Base-by-base conservation (phyloP, 2,797 vertebrate species). In the Gastrophryne carolinensis region DNA sequence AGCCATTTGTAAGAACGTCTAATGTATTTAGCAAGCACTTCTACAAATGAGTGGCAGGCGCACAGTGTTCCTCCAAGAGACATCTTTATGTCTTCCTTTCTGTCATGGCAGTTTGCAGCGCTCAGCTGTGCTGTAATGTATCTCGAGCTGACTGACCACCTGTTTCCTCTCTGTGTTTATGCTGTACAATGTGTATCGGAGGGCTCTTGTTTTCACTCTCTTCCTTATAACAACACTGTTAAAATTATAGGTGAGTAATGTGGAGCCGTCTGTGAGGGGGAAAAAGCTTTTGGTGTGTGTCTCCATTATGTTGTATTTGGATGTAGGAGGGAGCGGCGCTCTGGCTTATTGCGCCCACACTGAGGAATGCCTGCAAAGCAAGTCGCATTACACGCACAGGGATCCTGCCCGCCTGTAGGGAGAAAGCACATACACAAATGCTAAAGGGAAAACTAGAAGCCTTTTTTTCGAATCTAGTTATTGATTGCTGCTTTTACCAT, bases 1-100 rank as follows among this genome's bases (percentile, higher is more conserved):
- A 68, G 4, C 52, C 63, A 76, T 63, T 62, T 61, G 44, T 47
- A 71, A 64, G 67, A 49, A 60, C 49, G 21, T 37, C 49, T 71
- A 71, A 77, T 71, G 58, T 77, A 65, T 71, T 77, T 71, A 77
- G 74, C 49, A 52, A 71, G 15, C 67, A 57, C 37, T 76, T 24
- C 49, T 77, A 60, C 24, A 67, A 77, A 71, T 70, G 50, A 71
- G 49, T 71, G 74, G 37, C 67, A 77, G 67, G 60, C 50, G 56
- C 58, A 24, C 35, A 27, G 58, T 64, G 66, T 35, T 56, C 47
- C 49, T 10, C 8, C 15, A 23, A 11, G 56, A 57, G 17, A 50
- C 66, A 49, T 54, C 58, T 54, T 77, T 62, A 68, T 52, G 64
- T 50, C n/a, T 27, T 68, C 32, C 68, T 44, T 27, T 34, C 70